phyloP scores from a whole-genome alignment of 2,888 invertebrate genomes.

The Leptopilina myrica region DNA sequence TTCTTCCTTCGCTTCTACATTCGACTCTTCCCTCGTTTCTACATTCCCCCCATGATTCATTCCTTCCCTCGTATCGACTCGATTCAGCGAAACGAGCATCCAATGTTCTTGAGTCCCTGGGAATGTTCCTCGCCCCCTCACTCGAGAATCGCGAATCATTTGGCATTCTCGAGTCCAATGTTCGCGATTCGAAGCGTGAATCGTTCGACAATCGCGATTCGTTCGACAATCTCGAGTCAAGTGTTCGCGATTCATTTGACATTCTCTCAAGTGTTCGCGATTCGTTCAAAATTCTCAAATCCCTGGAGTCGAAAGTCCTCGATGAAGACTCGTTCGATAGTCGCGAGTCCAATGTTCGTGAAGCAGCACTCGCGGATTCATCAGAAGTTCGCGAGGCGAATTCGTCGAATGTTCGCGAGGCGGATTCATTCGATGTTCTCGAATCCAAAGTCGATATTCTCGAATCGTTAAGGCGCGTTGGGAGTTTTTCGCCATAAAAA shows the following conservation, averaged over 20 bases:
- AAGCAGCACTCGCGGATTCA: background rate
- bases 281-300: no score
- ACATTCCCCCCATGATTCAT: no score
- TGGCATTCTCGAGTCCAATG: background rate
- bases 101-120: background rate
- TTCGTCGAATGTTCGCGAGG: no score
- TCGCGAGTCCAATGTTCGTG: no score
- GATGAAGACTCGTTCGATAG: background rate
- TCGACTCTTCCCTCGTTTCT: no score
- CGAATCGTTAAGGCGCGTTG: no score
- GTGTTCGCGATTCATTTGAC: background rate
- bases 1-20: no score
- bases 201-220: slow-evolving; percentile 42
- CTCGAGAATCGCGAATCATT: background rate
- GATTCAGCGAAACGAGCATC: background rate
- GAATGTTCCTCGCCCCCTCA: background rate
- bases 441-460: no score
- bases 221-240: background rate
- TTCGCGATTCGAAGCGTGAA: background rate
- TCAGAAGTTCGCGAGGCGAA: background rate
- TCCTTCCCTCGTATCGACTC: slow-evolving; percentile 13
- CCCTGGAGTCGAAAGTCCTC: no score
- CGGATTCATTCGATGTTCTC: no score
- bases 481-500: no score
- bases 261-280: background rate